Percentiles rank a stretch among this genome's conserved stretches.
phyloP scores from a whole-genome alignment of 2,113 vertebrate genomes.

The Herpetotheres cachinnans region DNA sequence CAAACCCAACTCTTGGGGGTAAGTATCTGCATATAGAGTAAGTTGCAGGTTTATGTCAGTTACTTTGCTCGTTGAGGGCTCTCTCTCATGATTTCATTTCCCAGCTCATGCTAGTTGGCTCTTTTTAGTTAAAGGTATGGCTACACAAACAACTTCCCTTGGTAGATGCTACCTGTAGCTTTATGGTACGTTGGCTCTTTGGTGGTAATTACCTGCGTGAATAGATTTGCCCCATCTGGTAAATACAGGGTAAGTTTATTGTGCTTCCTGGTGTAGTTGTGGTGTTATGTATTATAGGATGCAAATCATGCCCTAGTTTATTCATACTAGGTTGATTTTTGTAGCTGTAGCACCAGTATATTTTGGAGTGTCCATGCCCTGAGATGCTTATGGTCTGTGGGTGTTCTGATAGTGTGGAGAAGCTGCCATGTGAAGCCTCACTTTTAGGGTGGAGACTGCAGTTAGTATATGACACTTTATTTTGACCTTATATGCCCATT shows the following conservation, averaged over 20 bases:
- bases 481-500: background rate
- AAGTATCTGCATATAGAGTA: background rate
- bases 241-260: background rate
- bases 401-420: background rate
- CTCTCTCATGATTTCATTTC: background rate
- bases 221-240: background rate
- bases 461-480: background rate
- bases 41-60: background rate
- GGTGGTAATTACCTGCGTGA: background rate
- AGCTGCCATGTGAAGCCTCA: background rate
- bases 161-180: fast-evolving
- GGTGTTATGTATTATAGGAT: background rate
- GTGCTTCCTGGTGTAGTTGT: background rate
- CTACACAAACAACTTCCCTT: background rate
- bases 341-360: background rate
- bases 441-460: background rate
- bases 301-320: background rate
- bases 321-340: background rate
- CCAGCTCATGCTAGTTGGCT: background rate
- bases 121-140: background rate
- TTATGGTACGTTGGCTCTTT: fast-evolving
- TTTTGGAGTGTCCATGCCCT: background rate
- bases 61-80: background rate
- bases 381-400: background rate
- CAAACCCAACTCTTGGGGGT: background rate